Conservation (phyloP, 2,797 vertebrate species). For the Halcyon leucocephala region DNA sequence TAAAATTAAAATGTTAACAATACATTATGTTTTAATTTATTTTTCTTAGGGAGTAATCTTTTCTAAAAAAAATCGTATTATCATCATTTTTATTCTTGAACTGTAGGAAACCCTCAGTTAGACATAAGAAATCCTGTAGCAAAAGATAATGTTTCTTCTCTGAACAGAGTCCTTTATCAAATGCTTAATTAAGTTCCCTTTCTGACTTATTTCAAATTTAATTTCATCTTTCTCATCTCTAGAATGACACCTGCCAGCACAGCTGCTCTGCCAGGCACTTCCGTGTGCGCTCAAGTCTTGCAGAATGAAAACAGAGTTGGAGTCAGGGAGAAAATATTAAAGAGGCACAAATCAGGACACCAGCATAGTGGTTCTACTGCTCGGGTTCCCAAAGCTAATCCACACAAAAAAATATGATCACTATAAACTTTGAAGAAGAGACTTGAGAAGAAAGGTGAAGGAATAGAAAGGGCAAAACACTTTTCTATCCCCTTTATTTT, state of each 20-base stretch:
- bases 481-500: neutral
- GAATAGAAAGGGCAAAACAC: neutral
- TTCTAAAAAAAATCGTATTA: neutral
- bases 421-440: neutral
- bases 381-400: neutral
- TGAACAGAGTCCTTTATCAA: neutral
- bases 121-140: neutral
- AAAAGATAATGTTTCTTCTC: neutral
- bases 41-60: neutral
- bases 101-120: neutral
- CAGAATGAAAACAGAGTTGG: neutral
- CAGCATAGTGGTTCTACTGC: fast-evolving
- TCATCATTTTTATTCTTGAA: neutral
- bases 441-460: neutral
- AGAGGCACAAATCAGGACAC: neutral
- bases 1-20: neutral
- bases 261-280: neutral
- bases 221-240: neutral
- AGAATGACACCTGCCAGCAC: neutral
- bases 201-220: neutral
- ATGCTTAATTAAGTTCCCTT: neutral
- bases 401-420: neutral
- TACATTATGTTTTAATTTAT: fast-evolving
- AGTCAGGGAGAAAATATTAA: fast-evolving
- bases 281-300: neutral